These are phyloP conservation scores for Drosophila mimica DNA, from an alignment of 2,888 invertebrate species.

Conservation along the genomic window DNA sequence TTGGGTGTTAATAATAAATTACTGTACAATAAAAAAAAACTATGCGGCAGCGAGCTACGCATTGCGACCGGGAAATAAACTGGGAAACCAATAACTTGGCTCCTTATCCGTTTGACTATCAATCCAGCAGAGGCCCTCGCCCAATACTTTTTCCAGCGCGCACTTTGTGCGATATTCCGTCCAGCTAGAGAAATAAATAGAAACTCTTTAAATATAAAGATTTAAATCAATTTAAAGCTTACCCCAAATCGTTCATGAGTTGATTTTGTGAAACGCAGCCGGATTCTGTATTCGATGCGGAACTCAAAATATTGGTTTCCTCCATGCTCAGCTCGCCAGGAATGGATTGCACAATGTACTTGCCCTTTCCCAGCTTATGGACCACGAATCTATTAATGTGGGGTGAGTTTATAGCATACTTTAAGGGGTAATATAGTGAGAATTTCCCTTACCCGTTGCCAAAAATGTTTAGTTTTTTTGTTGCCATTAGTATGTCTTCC, in stretches of 20 bases:
- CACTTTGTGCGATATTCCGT: conserved; percentile 90
- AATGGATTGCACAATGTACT: conserved; percentile 96
- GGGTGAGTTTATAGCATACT: background rate
- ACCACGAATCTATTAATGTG: conserved; percentile 89
- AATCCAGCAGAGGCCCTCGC: conserved; percentile 97
- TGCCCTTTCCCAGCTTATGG: conserved; percentile 92
- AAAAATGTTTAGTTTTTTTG: conserved; percentile 96
- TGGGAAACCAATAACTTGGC: conserved; percentile 93
- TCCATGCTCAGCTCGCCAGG: conserved; percentile 98
- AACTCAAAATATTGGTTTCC: conserved; percentile 92
- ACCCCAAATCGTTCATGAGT: conserved; percentile 88
- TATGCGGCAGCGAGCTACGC: conserved; percentile 67
- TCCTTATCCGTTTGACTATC: conserved; percentile 90
- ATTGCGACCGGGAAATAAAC: conserved; percentile 93
- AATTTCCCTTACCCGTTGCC: conserved; percentile 91
- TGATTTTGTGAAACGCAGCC: conserved; percentile 88
- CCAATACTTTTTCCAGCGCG: conserved; percentile 93
- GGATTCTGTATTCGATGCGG: conserved; percentile 83
- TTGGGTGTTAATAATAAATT: conserved; percentile 23
- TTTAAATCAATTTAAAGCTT: background rate
- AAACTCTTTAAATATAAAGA: accelerated
- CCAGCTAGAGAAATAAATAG: conserved; percentile 87
- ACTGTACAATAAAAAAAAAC: background rate
- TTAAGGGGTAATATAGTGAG: background rate
- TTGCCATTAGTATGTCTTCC: conserved; percentile 96